Percentiles rank a stretch among this genome's conserved stretches.
Evolutionary conservation across 2,113 vertebrate genomes (phyloP).

Genomic region (Tringa solitaria): DNA sequence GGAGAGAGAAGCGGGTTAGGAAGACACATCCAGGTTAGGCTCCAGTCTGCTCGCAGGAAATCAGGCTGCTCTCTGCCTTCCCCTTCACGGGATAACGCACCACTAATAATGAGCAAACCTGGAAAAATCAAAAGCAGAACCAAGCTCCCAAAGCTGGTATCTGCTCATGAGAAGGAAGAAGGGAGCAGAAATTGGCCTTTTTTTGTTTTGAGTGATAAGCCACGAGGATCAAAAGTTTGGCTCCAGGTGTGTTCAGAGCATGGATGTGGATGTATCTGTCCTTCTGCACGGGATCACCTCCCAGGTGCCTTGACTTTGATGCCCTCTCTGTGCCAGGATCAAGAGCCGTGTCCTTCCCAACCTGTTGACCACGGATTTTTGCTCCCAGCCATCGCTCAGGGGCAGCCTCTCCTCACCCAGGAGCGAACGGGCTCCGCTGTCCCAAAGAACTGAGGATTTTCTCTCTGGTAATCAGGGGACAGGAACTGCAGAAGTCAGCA

Average conservation of each 20-base stretch:
- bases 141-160: not conserved
- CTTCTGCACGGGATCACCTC: not conserved
- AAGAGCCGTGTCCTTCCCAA: not conserved
- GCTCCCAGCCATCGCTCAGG: rapidly evolving
- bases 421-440: rapidly evolving
- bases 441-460: not conserved
- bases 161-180: not conserved
- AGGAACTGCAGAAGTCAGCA: constrained; percentile 25
- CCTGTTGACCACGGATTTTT: rapidly evolving
- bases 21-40: not conserved
- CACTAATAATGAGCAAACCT: not conserved
- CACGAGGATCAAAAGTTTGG: not conserved
- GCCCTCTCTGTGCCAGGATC: not conserved
- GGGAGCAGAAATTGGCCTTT: not conserved
- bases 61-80: constrained; percentile 1
- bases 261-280: not conserved
- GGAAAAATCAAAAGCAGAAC: constrained; percentile 12
- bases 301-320: not conserved
- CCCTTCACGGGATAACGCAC: not conserved
- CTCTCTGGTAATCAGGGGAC: not conserved
- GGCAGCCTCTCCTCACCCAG: not conserved
- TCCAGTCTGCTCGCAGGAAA: not conserved
- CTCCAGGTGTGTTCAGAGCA: not conserved
- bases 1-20: not conserved
- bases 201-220: not conserved